A percentile compares a stretch with the other conserved stretches of the same genome.
phyloP scores from a whole-genome alignment of 2,113 vertebrate genomes.

The Amia ocellicauda region DNA sequence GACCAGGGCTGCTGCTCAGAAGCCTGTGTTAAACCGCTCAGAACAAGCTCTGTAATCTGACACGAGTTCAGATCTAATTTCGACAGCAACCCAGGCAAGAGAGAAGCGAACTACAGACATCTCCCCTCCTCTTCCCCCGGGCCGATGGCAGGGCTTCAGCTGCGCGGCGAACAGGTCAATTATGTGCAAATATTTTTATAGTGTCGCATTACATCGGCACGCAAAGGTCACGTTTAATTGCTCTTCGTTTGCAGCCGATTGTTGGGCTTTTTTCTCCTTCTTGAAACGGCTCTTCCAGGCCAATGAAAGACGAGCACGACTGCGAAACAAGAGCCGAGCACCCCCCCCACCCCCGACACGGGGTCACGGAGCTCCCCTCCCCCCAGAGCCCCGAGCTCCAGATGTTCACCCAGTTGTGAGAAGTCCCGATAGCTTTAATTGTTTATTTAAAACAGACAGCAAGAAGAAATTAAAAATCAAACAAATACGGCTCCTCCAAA shows the following conservation, averaged over 20 bases:
- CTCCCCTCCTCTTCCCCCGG: conserved; percentile 8
- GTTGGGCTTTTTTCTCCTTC: no score
- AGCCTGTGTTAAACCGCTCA: no score
- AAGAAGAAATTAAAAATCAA: conserved; percentile 9
- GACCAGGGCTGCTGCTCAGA: no score
- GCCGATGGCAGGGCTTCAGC: conserved; percentile 14
- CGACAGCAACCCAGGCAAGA: no score
- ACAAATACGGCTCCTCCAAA: background rate
- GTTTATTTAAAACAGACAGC: conserved; percentile 7
- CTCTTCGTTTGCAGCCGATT: no score
- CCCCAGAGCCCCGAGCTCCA: background rate
- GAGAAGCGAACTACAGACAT: conserved; percentile 34
- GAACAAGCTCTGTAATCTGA: no score
- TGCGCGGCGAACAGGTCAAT: conserved; percentile 70
- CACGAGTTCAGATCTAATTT: no score
- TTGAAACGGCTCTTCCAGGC: no score
- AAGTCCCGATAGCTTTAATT: background rate
- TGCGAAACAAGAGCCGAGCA: background rate
- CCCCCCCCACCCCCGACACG: background rate
- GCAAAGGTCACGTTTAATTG: conserved; percentile 40
- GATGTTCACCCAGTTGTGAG: background rate
- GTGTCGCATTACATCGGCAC: conserved; percentile 59
- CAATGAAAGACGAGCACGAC: no score
- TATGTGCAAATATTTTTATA: conserved; percentile 76
- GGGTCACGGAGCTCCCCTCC: no score